Conservation (phyloP, 2,113 vertebrate genomes). For the Esox niger region DNA sequence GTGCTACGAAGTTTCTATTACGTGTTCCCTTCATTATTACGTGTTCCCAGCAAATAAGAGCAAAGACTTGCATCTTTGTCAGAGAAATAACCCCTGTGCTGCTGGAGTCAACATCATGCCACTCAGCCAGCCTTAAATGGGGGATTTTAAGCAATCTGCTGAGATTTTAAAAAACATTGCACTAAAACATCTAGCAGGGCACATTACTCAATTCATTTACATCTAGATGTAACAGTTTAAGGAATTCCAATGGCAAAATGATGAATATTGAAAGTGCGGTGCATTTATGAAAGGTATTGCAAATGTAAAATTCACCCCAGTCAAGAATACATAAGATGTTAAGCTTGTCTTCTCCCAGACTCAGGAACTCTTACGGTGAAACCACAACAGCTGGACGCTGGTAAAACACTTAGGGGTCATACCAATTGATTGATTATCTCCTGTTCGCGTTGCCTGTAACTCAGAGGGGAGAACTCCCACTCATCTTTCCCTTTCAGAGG, state of each 20-base stretch:
- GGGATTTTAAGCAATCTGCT: not conserved
- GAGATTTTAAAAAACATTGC: not conserved
- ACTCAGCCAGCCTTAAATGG: too few species aligned
- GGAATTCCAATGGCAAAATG: not conserved
- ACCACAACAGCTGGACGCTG: slow-evolving; percentile 70
- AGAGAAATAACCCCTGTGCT: too few species aligned
- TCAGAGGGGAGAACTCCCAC: slow-evolving; percentile 23
- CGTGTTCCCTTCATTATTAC: too few species aligned
- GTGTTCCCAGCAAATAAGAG: too few species aligned
- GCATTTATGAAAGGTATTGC: too few species aligned
- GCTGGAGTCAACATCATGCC: too few species aligned
- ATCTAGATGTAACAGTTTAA: too few species aligned
- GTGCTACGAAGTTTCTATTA: too few species aligned
- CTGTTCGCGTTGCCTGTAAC: slow-evolving; percentile 65
- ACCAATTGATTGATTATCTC: slow-evolving; percentile 73
- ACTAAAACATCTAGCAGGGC: not conserved
- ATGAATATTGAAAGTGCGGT: not conserved
- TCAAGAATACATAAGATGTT: too few species aligned
- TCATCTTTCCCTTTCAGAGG: slow-evolving; percentile 28
- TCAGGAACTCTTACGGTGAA: slow-evolving; percentile 36
- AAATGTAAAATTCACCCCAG: too few species aligned
- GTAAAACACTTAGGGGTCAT: slow-evolving; percentile 63
- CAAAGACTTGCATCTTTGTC: too few species aligned
- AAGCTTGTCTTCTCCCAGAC: slow-evolving; percentile 26
- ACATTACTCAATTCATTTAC: not conserved